phyloP scores from a whole-genome alignment of 1,140 invertebrate species.

The Hycleus phaleratus region DNA sequence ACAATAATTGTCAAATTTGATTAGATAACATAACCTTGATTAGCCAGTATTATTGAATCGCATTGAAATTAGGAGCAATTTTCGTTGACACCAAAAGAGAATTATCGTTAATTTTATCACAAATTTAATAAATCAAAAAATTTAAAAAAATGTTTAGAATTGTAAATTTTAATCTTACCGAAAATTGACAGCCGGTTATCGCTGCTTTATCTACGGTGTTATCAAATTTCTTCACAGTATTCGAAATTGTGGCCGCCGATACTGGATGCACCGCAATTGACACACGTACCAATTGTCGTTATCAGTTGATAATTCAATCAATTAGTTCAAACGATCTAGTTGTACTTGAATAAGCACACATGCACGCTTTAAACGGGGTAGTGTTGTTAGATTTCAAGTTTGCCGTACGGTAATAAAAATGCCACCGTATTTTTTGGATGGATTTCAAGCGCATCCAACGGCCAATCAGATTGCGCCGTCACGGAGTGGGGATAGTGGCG shows the following conservation, averaged over 20 bases:
- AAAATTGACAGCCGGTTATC: neutral
- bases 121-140: neutral
- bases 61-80: no score
- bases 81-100: no score
- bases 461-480: conserved; percentile 11
- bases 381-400: no score
- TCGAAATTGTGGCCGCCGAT: no score
- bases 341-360: no score
- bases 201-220: neutral
- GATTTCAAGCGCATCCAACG: conserved; percentile 1
- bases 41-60: neutral
- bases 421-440: conserved; percentile 14
- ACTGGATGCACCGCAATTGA: no score
- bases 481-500: conserved; percentile 21
- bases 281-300: no score
- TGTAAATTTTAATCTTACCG: neutral
- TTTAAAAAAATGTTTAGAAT: neutral
- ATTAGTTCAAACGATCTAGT: no score
- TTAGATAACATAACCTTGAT: neutral
- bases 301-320: no score
- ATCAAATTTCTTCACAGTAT: neutral
- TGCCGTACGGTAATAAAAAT: neutral
- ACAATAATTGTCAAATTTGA: neutral
- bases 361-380: no score
- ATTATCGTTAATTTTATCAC: no score